Evolutionary conservation across 2,113 vertebrate genomes (phyloP), one percentile per base, ranked within the genome.

Genomic region (Zosterops borbonicus): DNA sequence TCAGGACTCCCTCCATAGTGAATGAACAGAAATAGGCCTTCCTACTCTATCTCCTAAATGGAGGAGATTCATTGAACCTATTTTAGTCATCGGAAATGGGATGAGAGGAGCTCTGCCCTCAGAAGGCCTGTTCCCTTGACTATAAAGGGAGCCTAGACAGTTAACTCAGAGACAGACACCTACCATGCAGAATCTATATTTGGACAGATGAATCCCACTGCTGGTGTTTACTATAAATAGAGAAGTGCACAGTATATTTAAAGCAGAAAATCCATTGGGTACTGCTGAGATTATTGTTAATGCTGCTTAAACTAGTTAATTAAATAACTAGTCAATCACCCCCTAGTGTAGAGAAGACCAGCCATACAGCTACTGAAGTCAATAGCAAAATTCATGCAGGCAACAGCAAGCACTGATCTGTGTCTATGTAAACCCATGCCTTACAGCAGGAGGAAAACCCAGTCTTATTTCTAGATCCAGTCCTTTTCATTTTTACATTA

Each of bases 141-240:
- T 94, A 53, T 58, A 86, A 83, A 79, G 80, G 52, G 60, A 94
- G 42, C 83, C 71, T 80, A 83, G 86, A 52, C 85, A 59, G 90
- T 90, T 93, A 96, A 83, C 79, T 83, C 88, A 29, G 65, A 87
- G 44, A 82, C 49, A 94, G 64, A 90, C 95, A 96, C 95, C 95
- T 97, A 97, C 89, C 70, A 70, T 65, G 58, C 73, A 94, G 76
- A 90, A 89, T 94, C 96, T 97, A 96, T 95, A 94, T 97, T 97
- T 90, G 95, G 95, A 68, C 76, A 90, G 89, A 94, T 93, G 92
- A 97, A 94, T 94, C 95, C 94, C 83, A 81, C 89, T 96, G 83
- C 83, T 96, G 89, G 94, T 95, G 95, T 96, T 97, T 96, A 96
- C 95, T 96, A 96, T 96, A 96, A 97, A 97, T 96, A 97, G 92